These are phyloP conservation scores for Leptinotarsa defecta DNA, from an alignment of 1,140 invertebrate genomes.

Conservation along the genomic window DNA sequence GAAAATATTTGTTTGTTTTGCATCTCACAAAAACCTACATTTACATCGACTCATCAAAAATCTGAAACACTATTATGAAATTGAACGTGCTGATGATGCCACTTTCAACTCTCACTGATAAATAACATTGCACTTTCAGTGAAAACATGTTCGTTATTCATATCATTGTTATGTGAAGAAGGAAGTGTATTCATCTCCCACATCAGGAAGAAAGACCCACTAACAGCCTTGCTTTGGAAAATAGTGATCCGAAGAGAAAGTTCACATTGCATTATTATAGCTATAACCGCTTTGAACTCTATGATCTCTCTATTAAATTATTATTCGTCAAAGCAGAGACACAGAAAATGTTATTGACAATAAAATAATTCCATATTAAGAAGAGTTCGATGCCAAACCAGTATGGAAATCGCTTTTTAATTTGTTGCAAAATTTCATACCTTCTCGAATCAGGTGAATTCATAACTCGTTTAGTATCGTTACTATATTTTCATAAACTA, in stretches of 20 bases:
- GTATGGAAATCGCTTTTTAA: too few species aligned
- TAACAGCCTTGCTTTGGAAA: background rate
- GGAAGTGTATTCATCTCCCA: slow-evolving; percentile 1
- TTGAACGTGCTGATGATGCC: background rate
- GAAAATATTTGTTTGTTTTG: too few species aligned
- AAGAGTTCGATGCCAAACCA: too few species aligned
- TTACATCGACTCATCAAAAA: background rate
- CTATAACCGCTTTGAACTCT: background rate
- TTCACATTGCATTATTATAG: background rate
- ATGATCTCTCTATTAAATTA: background rate
- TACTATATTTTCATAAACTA: too few species aligned
- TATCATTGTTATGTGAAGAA: background rate
- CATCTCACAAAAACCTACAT: too few species aligned
- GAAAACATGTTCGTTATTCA: background rate
- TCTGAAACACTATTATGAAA: slow-evolving; percentile 2
- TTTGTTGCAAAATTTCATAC: too few species aligned
- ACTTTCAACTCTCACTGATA: background rate
- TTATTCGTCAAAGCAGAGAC: too few species aligned
- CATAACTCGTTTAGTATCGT: too few species aligned
- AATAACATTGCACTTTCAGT: background rate
- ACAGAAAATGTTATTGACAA: too few species aligned
- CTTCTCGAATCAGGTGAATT: too few species aligned
- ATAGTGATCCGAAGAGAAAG: background rate
- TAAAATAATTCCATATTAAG: too few species aligned
- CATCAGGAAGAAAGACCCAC: background rate